Base-by-base conservation (phyloP, 1,140 invertebrate species). In the Lasioglossum albipes region DNA sequence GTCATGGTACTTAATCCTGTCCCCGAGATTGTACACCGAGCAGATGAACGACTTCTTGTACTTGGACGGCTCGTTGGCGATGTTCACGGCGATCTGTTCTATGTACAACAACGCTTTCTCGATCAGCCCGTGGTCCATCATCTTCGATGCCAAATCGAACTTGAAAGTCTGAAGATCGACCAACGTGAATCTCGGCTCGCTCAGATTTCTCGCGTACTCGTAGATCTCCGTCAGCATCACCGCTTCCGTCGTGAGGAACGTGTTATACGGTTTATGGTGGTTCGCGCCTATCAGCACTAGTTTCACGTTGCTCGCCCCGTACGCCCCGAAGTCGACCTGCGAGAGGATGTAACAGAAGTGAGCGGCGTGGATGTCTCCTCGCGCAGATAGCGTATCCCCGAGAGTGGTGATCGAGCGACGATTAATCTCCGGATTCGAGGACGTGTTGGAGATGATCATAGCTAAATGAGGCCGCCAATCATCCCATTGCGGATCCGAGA, bases 401-500 rank as follows among this genome's bases (percentile, higher is more conserved):
- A 99, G 93, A 41, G 96, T 96, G 20, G 96, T 96, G 74, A 99
- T 97, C 20, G 97, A 96, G 89, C 97, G 96, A 59, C 95, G 94
- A 94, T 98, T 97, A 31, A 98, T 93, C 82, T 98, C 97, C 5
- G 96, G 95, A 84, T 96, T 95, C 2, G 95, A 92, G 20, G 97
- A 96, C 2, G 96, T 95, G 92, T 99, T 99, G 42, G 98, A 97
- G 41, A 99, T 95, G 82, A 99, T 96, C 95, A 99, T 98, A 20
- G 98, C 98, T 66, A 99, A 94, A 94, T 99, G 98, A 31, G 98
- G 97, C 74, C 97, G 95, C 98, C 98, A 99, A 91, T 99, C 98
- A 79, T 97, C 98, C 97, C 98, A 99, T 81, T 96, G 96, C 82
- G 96, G 96, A 93, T 98, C 97, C n/a, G 95, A 93, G 78, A 97